A percentile compares a stretch with the other conserved stretches of the same genome.
phyloP scores from a whole-genome alignment of 1,140 invertebrate genomes.

The Listronotus bonariensis region DNA sequence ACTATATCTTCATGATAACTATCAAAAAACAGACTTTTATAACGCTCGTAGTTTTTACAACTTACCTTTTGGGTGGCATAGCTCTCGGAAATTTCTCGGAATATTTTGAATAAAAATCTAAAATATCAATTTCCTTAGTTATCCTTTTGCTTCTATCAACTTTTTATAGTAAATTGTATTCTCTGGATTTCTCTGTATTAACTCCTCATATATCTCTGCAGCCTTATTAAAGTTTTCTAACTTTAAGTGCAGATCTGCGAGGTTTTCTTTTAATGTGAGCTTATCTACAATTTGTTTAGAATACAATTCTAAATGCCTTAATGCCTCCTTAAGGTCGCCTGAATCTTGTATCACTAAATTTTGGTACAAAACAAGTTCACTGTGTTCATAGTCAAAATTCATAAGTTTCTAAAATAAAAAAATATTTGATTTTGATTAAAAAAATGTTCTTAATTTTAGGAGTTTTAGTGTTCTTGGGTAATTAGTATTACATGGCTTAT shows the following conservation, averaged over 20 bases:
- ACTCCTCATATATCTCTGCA: constrained; percentile 79
- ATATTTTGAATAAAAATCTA: constrained; percentile 81
- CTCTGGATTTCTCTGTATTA: constrained; percentile 94
- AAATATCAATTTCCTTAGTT: constrained; percentile 70
- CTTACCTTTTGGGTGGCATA: constrained; percentile 76
- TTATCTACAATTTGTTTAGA: constrained; percentile 93
- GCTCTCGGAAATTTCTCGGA: constrained; percentile 81
- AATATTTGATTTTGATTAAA: too few species aligned
- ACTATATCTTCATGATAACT: too few species aligned
- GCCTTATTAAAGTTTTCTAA: constrained; percentile 70
- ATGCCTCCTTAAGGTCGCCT: constrained; percentile 80
- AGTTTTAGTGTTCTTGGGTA: too few species aligned
- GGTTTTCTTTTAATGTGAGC: constrained; percentile 87
- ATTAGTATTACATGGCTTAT: too few species aligned
- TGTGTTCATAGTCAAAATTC: constrained; percentile 92
- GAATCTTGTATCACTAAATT: constrained; percentile 95
- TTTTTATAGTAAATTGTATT: constrained; percentile 91
- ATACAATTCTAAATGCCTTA: constrained; percentile 86
- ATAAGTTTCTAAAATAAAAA: constrained; percentile 61
- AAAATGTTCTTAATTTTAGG: too few species aligned
- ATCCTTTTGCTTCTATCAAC: constrained; percentile 81
- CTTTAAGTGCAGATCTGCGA: constrained; percentile 65
- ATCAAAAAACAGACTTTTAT: too few species aligned
- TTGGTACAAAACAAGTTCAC: constrained; percentile 95
- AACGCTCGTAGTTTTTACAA: too few species aligned